Base-by-base conservation (phyloP, 2,113 vertebrate species). In the Campylomormyrus tamandua region DNA sequence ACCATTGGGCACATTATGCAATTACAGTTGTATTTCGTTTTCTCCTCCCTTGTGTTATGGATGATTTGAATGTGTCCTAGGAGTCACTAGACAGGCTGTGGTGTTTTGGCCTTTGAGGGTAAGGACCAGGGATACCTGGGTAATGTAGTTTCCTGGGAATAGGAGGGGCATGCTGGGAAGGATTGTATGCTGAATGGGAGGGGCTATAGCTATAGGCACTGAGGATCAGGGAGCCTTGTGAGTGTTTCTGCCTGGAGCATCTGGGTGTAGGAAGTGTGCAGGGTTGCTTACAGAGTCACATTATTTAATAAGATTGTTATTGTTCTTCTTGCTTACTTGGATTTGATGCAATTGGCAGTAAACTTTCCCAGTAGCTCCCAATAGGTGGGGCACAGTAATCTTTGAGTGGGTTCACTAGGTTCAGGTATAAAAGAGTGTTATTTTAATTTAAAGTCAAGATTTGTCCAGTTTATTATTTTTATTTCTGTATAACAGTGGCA, bases 11-110 rank as follows among this genome's bases (percentile, higher is more conserved):
- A 66, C 31, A 87, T 89, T 70, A 24, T 89, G 21, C 90, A 66
- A n/a, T 90, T 90, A 58, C 80, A 85, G 42, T 39, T 70, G 83
- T 74, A 74, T 46, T 89, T 89, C 58, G 9, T 89, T 50, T 85
- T 77, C 50, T 52, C 52, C 56, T 88, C 85, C 50, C 85, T 5
- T 87, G 49, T 53, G 85, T 53, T 52, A 31, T 53, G 85, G 85
- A 50, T 56, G 85, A 87, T 88, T 66, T 66, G 87, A 66, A 50
- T 62, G 35, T 42, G 52, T 24, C 35, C 52, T 66, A 42, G 42
- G 42, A 52, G 21, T 88, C 53, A 31, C 53, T 45, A 53, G 56
- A 10, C 31, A 50, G 21, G 52, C 39, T 45, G 56, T 50, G 53
- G 50, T 27, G 27, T 53, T 53, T 53, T 21, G 50, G 85, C n/a